A percentile compares a stretch with the other conserved stretches of the same genome.
phyloP scores from a whole-genome alignment of 1,140 invertebrate genomes.

The Diuraphis noxia region DNA sequence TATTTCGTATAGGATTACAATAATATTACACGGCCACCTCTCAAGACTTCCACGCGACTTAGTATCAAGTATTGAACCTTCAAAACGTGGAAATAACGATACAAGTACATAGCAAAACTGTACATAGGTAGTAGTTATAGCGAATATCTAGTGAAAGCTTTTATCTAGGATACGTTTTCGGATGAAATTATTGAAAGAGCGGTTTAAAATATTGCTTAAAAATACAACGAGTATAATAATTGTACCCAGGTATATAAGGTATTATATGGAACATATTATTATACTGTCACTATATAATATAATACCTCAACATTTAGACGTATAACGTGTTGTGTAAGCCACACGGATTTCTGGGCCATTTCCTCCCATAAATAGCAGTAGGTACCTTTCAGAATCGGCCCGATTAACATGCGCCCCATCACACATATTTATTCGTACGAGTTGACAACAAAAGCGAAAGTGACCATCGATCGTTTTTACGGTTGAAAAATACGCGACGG shows the following conservation, averaged over 20 bases:
- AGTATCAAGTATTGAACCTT: not conserved
- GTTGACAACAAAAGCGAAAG: not conserved
- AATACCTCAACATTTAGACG: not conserved
- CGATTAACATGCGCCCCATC: not conserved
- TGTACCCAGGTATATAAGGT: not conserved
- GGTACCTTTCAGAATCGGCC: not conserved
- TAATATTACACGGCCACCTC: not conserved
- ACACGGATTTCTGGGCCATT: not conserved
- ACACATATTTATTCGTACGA: not conserved
- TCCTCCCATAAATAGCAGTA: not conserved
- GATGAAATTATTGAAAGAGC: not conserved
- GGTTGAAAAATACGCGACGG: not conserved
- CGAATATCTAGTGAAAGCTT: too few relatives aligned
- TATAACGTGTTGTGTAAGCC: not conserved
- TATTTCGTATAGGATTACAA: not conserved
- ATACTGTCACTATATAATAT: too few relatives aligned
- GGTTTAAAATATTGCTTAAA: not conserved
- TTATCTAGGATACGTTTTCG: not conserved
- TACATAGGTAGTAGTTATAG: too few relatives aligned
- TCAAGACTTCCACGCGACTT: not conserved
- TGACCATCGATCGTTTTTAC: constrained; percentile 33
- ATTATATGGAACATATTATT: not conserved
- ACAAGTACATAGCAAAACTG: not conserved
- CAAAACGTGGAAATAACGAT: not conserved
- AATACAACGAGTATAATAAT: not conserved